Percentiles rank a stretch among this genome's conserved stretches.
phyloP scores from a whole-genome alignment of 2,113 vertebrate genomes.

The Apus apus region DNA sequence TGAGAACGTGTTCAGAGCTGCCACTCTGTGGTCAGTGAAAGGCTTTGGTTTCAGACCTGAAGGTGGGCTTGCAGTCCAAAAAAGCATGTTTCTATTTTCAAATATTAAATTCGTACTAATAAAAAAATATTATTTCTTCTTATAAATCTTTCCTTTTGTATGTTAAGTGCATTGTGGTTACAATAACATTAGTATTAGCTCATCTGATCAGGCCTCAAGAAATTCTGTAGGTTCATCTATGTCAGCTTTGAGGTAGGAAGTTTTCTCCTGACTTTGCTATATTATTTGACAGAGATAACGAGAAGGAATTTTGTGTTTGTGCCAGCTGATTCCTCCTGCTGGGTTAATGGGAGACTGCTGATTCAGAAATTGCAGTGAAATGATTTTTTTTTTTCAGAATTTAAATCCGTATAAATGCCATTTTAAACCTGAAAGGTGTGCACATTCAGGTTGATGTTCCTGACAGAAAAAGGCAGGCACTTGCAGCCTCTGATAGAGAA shows the following conservation, averaged over 20 bases:
- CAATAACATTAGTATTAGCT: not conserved
- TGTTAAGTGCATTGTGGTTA: not conserved
- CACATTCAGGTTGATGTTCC: not conserved
- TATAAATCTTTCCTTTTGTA: not conserved
- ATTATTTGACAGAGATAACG: not conserved
- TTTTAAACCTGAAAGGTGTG: not conserved
- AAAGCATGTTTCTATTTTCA: not conserved
- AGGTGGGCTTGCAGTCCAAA: not conserved
- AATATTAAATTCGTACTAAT: not conserved
- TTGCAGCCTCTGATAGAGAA: not conserved
- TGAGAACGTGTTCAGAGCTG: not conserved
- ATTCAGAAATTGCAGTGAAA: not conserved
- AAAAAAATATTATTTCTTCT: not conserved
- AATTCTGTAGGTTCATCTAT: not conserved
- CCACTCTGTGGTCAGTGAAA: not conserved
- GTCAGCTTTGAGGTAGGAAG: not conserved
- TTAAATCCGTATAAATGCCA: not conserved
- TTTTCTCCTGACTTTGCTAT: not conserved
- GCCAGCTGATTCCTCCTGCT: not conserved
- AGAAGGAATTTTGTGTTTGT: not conserved
- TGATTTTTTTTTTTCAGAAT: not conserved
- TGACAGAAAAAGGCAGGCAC: not conserved
- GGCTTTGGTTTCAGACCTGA: not conserved
- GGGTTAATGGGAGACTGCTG: not conserved
- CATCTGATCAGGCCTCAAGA: not conserved